Conservation (phyloP, 2,797 vertebrate genomes). For the Stomatorhinus walkeri region DNA sequence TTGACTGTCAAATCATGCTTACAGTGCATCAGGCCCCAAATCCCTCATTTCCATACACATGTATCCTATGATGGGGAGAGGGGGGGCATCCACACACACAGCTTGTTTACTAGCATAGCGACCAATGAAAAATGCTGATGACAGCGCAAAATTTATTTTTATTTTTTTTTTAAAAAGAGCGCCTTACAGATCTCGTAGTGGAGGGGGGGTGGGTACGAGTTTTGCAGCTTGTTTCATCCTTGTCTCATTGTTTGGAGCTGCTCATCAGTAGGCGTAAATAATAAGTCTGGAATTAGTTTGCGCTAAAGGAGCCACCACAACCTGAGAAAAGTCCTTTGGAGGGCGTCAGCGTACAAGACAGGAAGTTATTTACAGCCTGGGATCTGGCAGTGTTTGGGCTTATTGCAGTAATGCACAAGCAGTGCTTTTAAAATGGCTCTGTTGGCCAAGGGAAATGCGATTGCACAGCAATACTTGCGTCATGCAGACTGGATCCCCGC, state of each 20-base stretch:
- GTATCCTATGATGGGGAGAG: slow-evolving; percentile 21
- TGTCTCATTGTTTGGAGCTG: slow-evolving; percentile 46
- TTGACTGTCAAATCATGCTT: background rate
- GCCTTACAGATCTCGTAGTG: slow-evolving; percentile 13
- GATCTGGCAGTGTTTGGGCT: slow-evolving; percentile 57
- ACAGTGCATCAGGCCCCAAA: background rate
- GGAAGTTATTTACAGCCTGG: slow-evolving; percentile 58
- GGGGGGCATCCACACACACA: slow-evolving; percentile 24
- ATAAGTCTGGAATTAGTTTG: slow-evolving; percentile 51
- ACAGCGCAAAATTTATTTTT: background rate
- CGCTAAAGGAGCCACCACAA: slow-evolving; percentile 34
- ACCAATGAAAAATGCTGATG: slow-evolving; percentile 25
- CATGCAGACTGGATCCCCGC: slow-evolving; percentile 12
- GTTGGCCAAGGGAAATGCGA: slow-evolving; percentile 57
- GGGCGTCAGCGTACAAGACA: slow-evolving; percentile 50
- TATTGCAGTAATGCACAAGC: slow-evolving; percentile 61
- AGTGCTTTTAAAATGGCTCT: slow-evolving; percentile 59
- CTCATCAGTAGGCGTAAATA: slow-evolving; percentile 47
- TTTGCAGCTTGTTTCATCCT: slow-evolving; percentile 43
- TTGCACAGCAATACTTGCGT: slow-evolving; percentile 40
- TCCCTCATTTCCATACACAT: slow-evolving; percentile 29
- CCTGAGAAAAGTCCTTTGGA: slow-evolving; percentile 19
- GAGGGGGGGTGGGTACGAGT: slow-evolving; percentile 23
- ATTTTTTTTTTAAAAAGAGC: background rate
- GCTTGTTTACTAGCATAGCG: slow-evolving; percentile 19